Evolutionary conservation across 2,113 vertebrate genomes (phyloP), one percentile per base, ranked within the genome.

Genomic region (Oxygymnocypris stewartii): DNA sequence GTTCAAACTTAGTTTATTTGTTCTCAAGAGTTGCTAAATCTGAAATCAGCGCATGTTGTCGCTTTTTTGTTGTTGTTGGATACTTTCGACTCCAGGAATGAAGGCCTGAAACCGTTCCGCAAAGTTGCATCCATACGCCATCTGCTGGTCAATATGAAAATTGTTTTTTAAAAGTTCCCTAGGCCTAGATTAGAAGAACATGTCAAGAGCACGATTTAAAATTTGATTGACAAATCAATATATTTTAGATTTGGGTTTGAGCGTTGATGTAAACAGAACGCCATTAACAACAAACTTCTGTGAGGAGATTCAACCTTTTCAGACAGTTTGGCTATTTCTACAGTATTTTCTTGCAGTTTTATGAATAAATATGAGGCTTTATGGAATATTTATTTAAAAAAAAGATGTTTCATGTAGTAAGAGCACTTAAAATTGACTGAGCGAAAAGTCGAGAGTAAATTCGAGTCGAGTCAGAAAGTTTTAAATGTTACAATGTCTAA

Each of bases 121-220:
- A 51, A 69, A 35, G 63, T 35, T 69, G 63, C 28, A 4, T 51
- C 7, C 47, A 83, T 9, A 8, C 28, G 63, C 47, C 65, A 49
- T 54, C 81, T 83, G 65, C 81, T 83, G 81, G 81, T 54, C 10
- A 13, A 13, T 5, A 37, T 37, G 44, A 14, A 23, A 49, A n/a
- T 71, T 37, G 18, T 35, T 12, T 59, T 79, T 14, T 0, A 23
- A 57, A 42, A 47, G 23, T 51, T 51, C 4, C 13, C 49, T 16
- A 49, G 47, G 51, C 16, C 18, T 23, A 57, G 18, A 31, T 31
- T 31, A 31, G 28, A 31, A 31, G 28, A 57, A 57, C 57, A 9
- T 9, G 57, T 59, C 20, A n/a, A 59, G 20, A 59, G 20, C 13
- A 73, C 13, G 40, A 18, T 9, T 74, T 20, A 42, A 40, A 73